Base-by-base conservation (phyloP, 2,888 invertebrate genomes). In the Eupithecia tripunctaria region DNA sequence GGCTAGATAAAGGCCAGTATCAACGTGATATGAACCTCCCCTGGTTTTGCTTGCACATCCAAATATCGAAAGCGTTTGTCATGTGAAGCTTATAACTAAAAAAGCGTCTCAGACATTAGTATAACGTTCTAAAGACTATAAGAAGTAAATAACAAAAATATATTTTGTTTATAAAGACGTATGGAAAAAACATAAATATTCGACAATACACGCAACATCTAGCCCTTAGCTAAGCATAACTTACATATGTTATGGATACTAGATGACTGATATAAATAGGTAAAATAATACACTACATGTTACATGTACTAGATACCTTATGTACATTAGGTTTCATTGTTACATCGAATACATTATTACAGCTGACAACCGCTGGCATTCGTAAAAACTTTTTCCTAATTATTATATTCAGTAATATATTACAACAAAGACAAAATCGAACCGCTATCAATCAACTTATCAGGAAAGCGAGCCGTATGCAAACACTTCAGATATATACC, bases 401-500 rank as follows among this genome's bases (percentile, higher is more conserved):
- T 21, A 21, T 21, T 56, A 25, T 1, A 25, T 56, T 56, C 25
- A 25, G 21, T 56, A 51, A 51, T 51, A 59, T 59, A 27, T 29
- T 29, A 29, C 56, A 56, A 56, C 56, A 56, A 56, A 56, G 32
- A 63, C 32, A 2, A 64, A 32, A 21, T 64, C 18, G 38, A 62
- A 80, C 77, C 73, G 78, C 32, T 67, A 51, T 71, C 71, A 64
- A 29, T 21, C 64, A 41, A 60, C 43, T 32, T 73, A 75, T 60
- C 80, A 76, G 84, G 85, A 85, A 85, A 85, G 73, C 82, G 81
- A 82, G 82, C 82, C 84, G 80, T 78, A 88, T 90, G 80, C 84
- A 77, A 91, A 84, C 93, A 93, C 92, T 92, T 86, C 84, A 91
- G 86, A 86, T 89, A 90, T 88, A 90, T 10, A 64, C 64, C 85